These are phyloP conservation scores for Percina caprodes DNA, from an alignment of 2,113 vertebrate species.

Conservation along the genomic window DNA sequence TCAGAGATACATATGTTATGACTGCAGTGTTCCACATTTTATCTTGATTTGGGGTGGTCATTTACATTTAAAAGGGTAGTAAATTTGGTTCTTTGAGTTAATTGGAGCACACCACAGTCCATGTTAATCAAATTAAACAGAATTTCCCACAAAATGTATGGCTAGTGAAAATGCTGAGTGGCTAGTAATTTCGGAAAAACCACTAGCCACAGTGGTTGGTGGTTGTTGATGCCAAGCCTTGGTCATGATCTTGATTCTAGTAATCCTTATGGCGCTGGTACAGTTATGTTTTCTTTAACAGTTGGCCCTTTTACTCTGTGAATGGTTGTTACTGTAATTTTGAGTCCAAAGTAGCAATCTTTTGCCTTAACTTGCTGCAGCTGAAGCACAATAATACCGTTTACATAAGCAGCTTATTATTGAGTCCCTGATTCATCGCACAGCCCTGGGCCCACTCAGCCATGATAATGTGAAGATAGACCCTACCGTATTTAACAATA, in stretches of 20 bases:
- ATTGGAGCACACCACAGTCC: too few species aligned
- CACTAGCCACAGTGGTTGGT: too few species aligned
- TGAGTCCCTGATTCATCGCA: constrained; percentile 56
- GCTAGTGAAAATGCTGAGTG: too few species aligned
- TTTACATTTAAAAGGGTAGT: too few species aligned
- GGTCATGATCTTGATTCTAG: neutral
- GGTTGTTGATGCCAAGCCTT: too few species aligned
- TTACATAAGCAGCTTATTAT: constrained; percentile 69
- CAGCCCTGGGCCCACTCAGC: constrained; percentile 47
- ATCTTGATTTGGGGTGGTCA: too few species aligned
- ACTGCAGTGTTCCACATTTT: too few species aligned
- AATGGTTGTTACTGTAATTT: constrained; percentile 19
- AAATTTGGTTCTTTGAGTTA: too few species aligned
- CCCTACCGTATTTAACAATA: constrained; percentile 38
- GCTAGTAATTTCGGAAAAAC: too few species aligned
- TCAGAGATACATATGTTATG: too few species aligned
- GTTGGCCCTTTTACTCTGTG: neutral
- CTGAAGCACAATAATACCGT: constrained; percentile 54
- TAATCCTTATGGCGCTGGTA: neutral
- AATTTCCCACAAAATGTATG: too few species aligned
- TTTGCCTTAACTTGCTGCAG: constrained; percentile 29
- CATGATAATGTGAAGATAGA: constrained; percentile 58
- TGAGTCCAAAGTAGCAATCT: neutral
- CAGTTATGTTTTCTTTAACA: neutral
- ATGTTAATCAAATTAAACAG: too few species aligned